Evolutionary conservation across 2,797 vertebrate species (phyloP).

Genomic region (Mormyrops boulengeri): DNA sequence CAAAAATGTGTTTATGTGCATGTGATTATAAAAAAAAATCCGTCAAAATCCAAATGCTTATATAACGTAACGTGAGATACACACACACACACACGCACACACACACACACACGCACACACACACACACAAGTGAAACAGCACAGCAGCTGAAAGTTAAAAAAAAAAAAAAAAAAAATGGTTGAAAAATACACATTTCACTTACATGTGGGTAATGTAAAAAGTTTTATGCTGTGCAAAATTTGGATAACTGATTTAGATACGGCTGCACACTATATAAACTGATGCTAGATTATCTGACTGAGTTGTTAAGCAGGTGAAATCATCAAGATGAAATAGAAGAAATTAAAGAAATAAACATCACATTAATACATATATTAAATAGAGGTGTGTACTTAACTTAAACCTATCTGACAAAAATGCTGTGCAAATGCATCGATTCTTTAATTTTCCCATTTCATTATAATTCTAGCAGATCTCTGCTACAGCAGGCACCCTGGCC

Average conservation of each 20-base stretch:
- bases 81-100: neutral
- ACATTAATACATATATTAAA: neutral
- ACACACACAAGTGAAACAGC: neutral
- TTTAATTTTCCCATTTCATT: neutral
- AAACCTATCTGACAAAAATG: neutral
- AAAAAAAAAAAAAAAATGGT: neutral
- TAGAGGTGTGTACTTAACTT: neutral
- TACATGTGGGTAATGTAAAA: neutral
- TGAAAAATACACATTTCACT: neutral
- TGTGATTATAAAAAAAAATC: neutral
- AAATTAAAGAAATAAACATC: neutral
- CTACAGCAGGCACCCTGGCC: neutral
- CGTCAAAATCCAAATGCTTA: neutral
- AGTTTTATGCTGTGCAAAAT: neutral
- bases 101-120: neutral
- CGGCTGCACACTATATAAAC: neutral
- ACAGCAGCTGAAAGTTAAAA: neutral
- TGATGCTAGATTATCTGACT: neutral
- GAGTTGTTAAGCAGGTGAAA: neutral
- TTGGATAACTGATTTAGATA: neutral
- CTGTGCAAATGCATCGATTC: neutral
- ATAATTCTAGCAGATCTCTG: neutral
- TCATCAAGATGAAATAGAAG: neutral
- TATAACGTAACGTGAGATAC: neutral
- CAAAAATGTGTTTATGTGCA: neutral